Base-by-base conservation (phyloP, 2,797 vertebrate species). In the Synanceia verrucosa region DNA sequence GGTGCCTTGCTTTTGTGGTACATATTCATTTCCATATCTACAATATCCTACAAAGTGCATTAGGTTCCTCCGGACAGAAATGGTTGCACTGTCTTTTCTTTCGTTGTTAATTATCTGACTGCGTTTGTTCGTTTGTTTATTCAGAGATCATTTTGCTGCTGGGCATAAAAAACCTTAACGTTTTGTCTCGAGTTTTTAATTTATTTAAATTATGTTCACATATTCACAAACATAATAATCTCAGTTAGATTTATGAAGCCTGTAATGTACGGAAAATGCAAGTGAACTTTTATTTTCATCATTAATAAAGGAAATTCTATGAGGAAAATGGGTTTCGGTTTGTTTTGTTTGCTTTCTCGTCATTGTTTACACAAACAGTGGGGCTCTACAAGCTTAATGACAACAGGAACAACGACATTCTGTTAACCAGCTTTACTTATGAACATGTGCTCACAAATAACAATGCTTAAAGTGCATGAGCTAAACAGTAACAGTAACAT, bases 191-290 rank as follows among this genome's bases (percentile, higher is more conserved):
- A 81, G 92, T 93, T 94, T 81, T 94, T 96, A 95, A 96, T 95
- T 96, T 96, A 95, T 96, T 96, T 95, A 95, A 94, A 93, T 93
- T 94, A 94, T 92, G 91, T 95, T 93, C 93, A 94, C 94, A 95
- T 94, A 95, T 94, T 90, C 88, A 90, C 85, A 86, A 74, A 56
- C 56, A 74, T 88, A 81, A 85, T 90, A 85, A 74, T 84, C 65
- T 88, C 82, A 70, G 69, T 87, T 81, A 83, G 87, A 92, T 94
- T 90, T 91, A 91, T 92, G 91, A 94, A 92, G 94, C 92, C 94
- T 95, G 90, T 95, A 94, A 91, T 85, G 93, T 89, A 85, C 87
- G 81, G 63, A 85, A 90, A 95, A 94, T 94, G 87, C 91, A 94
- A 89, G 84, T 88, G 67, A 91, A 90, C 81, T 92, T 96, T 86